Base-by-base conservation (phyloP, 2,888 invertebrate genomes). In the Blastobasis lacticolella region DNA sequence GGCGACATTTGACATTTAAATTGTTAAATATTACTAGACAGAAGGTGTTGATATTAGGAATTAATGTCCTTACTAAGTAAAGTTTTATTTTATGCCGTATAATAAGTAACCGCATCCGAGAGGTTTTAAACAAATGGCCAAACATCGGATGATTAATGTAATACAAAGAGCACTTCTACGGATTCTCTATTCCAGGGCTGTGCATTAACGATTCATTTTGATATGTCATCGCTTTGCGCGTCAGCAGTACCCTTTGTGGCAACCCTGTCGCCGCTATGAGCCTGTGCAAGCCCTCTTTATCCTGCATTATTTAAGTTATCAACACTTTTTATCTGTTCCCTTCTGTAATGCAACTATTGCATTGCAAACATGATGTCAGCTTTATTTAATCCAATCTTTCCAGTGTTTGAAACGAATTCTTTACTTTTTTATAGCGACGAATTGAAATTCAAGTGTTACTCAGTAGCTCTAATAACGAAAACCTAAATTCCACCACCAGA, bases 171-270 rank as follows among this genome's bases (percentile, higher is more conserved):
- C 50, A 46, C 54, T 64, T 74, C 72, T 50, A 66, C 49, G 4
- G 52, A 42, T 57, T 54, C 63, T 37, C 52, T 66, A 54, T 63
- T 63, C 61, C 57, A 61, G 62, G 58, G 40, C 42, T 46, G 42
- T 75, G 70, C 80, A 84, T 85, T 84, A 84, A 73, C 78, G 71
- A 82, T 85, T 78, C 81, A 79, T 85, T 84, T 76, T 83, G 84
- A 81, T 78, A 80, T 82, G 81, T 85, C 86, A 84, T 85, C 81
- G 72, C 68, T 10, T 48, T 62, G 54, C 57, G 68, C 66, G 61
- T 55, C 68, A 57, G 62, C 67, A 75, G 68, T 69, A 67, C 77
- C 73, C 81, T 76, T 76, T 73, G 73, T 69, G 59, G 59, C 63
- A 62, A 57, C 67, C 71, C 70, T 63, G 62, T 60, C 62, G 63